phyloP scores from a whole-genome alignment of 2,797 vertebrate species.

The Carapus acus region DNA sequence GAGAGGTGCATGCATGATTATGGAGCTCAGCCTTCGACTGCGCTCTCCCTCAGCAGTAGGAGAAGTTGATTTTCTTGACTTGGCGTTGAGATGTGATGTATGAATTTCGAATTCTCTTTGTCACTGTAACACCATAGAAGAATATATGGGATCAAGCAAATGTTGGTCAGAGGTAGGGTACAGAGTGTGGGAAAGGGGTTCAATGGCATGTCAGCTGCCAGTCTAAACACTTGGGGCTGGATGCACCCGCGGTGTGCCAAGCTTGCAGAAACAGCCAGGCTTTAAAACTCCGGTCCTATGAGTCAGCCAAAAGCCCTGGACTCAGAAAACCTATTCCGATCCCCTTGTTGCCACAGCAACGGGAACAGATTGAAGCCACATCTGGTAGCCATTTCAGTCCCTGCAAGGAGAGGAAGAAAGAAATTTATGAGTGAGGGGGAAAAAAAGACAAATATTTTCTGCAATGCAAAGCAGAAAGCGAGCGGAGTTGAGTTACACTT shows the following conservation, averaged over 20 bases:
- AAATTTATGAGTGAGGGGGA: slow-evolving; percentile 83
- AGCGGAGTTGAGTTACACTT: slow-evolving; percentile 70
- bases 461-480: slow-evolving; percentile 87
- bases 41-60: slow-evolving; percentile 12
- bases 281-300: slow-evolving; percentile 59
- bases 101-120: slow-evolving; percentile 33
- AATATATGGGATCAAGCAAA: slow-evolving; percentile 39
- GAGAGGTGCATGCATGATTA: slow-evolving; percentile 16
- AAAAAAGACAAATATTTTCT: slow-evolving; percentile 88
- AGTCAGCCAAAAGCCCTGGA: slow-evolving; percentile 67
- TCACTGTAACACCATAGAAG: slow-evolving; percentile 20
- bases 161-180: slow-evolving; percentile 42
- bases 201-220: slow-evolving; percentile 65
- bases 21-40: slow-evolving; percentile 12
- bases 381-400: slow-evolving; percentile 91
- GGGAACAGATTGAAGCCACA: slow-evolving; percentile 85
- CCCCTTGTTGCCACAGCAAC: slow-evolving; percentile 73
- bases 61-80: slow-evolving; percentile 31
- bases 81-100: slow-evolving; percentile 19
- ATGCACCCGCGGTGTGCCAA: slow-evolving; percentile 51
- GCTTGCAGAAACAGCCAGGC: slow-evolving; percentile 63
- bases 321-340: slow-evolving; percentile 70
- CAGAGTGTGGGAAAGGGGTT: slow-evolving; percentile 50
- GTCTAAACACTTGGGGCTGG: slow-evolving; percentile 69
- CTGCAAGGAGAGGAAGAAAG: slow-evolving; percentile 72